phyloP scores from a whole-genome alignment of 2,113 vertebrate species.

The Acinonyx jubatus region DNA sequence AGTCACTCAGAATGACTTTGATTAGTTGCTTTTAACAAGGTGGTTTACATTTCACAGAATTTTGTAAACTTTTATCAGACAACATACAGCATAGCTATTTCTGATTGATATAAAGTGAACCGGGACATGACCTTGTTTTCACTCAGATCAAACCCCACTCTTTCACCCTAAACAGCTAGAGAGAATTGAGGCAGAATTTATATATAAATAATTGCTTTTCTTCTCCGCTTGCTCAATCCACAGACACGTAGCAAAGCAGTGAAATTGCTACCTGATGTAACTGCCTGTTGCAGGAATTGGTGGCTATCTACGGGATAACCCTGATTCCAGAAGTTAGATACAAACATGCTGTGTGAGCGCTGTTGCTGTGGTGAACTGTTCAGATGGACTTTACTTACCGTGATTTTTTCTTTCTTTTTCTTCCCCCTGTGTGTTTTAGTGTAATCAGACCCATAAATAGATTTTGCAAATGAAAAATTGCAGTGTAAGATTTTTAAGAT shows the following conservation, averaged over 20 bases:
- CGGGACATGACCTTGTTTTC: background rate
- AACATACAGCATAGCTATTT: background rate
- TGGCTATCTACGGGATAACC: background rate
- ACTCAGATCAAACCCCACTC: background rate
- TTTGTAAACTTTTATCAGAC: background rate
- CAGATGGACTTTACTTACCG: background rate
- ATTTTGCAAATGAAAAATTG: slow-evolving; percentile 2
- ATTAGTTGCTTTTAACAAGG: background rate
- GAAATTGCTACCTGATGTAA: background rate
- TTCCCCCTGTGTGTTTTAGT: background rate
- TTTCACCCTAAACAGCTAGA: background rate
- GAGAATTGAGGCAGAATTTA: background rate
- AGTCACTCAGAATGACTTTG: background rate
- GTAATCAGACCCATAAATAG: background rate
- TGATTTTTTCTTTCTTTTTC: background rate
- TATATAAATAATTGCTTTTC: background rate
- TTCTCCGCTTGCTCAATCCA: background rate
- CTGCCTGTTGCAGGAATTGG: no score
- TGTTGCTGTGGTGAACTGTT: background rate
- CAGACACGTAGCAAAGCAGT: background rate
- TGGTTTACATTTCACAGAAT: background rate
- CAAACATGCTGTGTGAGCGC: background rate
- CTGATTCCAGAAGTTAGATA: background rate
- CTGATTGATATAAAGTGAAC: background rate
- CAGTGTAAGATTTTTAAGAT: background rate